Evolutionary conservation across 2,113 vertebrate species (phyloP).

Genomic region (Porphyrio hochstetteri): DNA sequence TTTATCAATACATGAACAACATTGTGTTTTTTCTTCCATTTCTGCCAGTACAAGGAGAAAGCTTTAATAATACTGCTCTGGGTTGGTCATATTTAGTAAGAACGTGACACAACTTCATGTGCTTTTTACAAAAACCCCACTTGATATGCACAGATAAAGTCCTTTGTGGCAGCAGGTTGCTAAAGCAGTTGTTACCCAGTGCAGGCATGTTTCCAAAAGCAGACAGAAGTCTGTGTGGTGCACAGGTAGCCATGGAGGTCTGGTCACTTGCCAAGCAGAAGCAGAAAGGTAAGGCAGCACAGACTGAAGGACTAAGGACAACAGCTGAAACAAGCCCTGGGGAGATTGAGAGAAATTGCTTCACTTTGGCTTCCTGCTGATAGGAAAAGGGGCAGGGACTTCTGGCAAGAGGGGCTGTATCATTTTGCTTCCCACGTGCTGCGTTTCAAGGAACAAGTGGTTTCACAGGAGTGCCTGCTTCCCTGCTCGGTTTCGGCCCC

Average conservation of each 20-base stretch:
- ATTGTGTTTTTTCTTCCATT: neutral
- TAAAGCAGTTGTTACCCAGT: neutral
- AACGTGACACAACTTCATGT: neutral
- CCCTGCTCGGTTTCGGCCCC: neutral
- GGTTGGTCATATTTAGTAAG: neutral
- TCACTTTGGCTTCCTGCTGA: neutral
- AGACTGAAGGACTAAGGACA: neutral
- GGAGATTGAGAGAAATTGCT: neutral
- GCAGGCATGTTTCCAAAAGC: neutral
- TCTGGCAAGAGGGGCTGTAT: neutral
- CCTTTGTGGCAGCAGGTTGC: neutral
- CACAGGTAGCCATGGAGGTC: neutral
- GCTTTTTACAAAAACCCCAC: neutral
- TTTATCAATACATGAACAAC: neutral
- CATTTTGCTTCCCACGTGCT: accelerated
- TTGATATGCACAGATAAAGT: neutral
- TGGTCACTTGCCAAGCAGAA: neutral
- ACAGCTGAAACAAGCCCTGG: neutral
- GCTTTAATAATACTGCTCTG: neutral
- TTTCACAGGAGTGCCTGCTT: neutral
- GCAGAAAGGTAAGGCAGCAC: neutral
- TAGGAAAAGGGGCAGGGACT: neutral
- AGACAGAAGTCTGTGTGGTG: neutral
- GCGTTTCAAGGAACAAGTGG: neutral
- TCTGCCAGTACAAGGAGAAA: neutral